Evolutionary conservation across 1,140 invertebrate species (phyloP), one percentile per base, ranked within the genome.

Genomic region (Theocolax elegans): DNA sequence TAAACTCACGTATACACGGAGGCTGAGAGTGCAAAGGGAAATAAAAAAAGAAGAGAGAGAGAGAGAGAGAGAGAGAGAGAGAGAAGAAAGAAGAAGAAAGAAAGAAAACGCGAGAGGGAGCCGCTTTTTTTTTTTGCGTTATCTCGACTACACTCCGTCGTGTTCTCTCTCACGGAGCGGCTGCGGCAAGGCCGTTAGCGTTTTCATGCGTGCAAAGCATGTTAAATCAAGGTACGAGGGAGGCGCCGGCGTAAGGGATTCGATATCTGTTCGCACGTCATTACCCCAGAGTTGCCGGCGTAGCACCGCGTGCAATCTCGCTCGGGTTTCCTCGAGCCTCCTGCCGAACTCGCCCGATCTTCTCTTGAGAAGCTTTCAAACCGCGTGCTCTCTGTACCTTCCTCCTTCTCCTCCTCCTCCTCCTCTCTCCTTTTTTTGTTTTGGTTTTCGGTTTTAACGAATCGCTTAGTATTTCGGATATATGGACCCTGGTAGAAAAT

Each of bases 251-350:
- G 76, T 76, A 76, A 81, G 79, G 82, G 81, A 83, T 83, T 80
- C 80, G 82, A 83, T 85, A 85, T 85, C 84, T 82, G 82, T 85
- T 86, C 81, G 83, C 84, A 81, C 84, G 80, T 85, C 84, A 86
- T 86, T 86, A 86, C 82, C 84, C 79, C 81, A 78, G 79, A 79
- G 77, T 44, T 27, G 53, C 66, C 29, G 10, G 31, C 31, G 10
- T 6, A 35, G 65, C 21, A 25, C 35, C 21, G 27, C 54, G 27
- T 44, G 6, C 42, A 23, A n/a, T n/a, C 48, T 49, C 17, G 42
- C 15, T 23, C 48, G 48, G 17, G 48, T 13, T 49, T 23, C 17
- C 17, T 10, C 48, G 17, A 2, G 17, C 13, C 53, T 56, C 25
- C 0, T 8, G 23, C 17, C 6, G 17, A 38, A 1, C 25, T 44